Percentiles rank a stretch among this genome's conserved stretches.
Evolutionary conservation across 2,888 invertebrate species (phyloP).

Genomic region (Strigamia maritima): DNA sequence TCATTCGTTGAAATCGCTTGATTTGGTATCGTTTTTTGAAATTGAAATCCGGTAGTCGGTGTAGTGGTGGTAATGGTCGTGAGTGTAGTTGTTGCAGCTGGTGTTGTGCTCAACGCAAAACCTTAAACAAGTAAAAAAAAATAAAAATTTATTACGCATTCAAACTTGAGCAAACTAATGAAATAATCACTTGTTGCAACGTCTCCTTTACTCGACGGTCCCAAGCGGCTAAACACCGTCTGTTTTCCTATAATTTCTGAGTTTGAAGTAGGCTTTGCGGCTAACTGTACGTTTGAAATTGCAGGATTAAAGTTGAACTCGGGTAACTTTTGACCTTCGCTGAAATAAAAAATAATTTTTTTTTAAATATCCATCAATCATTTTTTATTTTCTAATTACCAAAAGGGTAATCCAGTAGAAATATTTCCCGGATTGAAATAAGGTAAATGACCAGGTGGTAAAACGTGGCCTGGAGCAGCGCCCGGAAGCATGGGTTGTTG

Average conservation of each 20-base stretch:
- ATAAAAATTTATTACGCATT: not conserved
- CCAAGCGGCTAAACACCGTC: not conserved
- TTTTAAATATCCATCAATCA: not conserved
- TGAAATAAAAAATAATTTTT: slow-evolving; percentile 44
- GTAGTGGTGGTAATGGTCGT: not conserved
- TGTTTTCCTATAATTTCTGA: not conserved
- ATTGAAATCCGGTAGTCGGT: not conserved
- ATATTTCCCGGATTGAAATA: slow-evolving; percentile 38
- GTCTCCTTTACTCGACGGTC: not conserved
- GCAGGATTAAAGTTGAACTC: slow-evolving; percentile 47
- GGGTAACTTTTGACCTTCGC: slow-evolving; percentile 52
- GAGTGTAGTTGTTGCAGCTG: not conserved
- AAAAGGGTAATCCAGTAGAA: slow-evolving; percentile 41
- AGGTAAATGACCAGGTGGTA: slow-evolving; percentile 40
- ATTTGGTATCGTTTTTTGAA: not conserved
- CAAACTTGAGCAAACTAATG: not conserved
- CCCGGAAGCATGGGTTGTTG: slow-evolving; percentile 9
- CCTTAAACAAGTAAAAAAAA: not conserved
- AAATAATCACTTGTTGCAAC: not conserved
- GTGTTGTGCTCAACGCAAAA: not conserved
- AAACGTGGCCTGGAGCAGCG: slow-evolving; percentile 3
- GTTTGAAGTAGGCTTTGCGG: not conserved
- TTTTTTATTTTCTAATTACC: not conserved
- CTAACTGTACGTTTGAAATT: not conserved
- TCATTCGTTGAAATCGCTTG: too few relatives aligned